Percentiles rank a stretch among this genome's conserved stretches.
Evolutionary conservation across 2,888 invertebrate genomes (phyloP).

Genomic region (Acholoe squamosa): DNA sequence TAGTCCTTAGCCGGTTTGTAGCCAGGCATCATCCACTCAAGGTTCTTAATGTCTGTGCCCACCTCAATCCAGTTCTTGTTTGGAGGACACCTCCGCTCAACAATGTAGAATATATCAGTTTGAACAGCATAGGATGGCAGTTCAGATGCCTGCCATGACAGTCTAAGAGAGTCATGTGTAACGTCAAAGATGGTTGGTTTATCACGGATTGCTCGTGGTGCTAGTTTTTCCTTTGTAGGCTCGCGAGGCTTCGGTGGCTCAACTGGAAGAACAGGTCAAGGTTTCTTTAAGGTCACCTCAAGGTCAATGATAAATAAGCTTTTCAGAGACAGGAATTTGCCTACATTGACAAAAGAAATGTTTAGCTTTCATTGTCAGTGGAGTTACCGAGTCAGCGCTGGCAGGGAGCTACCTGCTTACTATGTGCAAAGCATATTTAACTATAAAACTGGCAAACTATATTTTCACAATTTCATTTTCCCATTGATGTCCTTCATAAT

Average conservation of each 20-base stretch:
- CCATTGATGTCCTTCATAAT: too few species aligned
- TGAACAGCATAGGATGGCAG: conserved; percentile 90
- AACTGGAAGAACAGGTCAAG: conserved; percentile 10
- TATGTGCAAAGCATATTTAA: too few species aligned
- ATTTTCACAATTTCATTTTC: too few species aligned
- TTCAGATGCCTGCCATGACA: conserved; percentile 97
- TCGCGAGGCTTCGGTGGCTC: conserved; percentile 52
- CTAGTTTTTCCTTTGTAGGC: conserved; percentile 66
- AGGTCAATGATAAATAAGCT: not conserved
- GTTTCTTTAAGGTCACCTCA: not conserved
- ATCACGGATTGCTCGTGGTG: conserved; percentile 69
- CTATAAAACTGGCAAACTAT: too few species aligned
- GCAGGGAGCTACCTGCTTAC: too few species aligned
- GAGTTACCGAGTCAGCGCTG: too few species aligned
- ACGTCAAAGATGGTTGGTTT: conserved; percentile 69
- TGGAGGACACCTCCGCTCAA: conserved; percentile 89
- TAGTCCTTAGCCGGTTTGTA: conserved; percentile 96
- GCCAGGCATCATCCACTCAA: conserved; percentile 75
- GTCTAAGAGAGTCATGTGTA: conserved; percentile 91
- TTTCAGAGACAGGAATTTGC: not conserved
- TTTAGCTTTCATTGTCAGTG: too few species aligned
- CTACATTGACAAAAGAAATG: too few species aligned
- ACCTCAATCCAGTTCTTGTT: conserved; percentile 79
- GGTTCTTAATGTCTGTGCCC: conserved; percentile 74
- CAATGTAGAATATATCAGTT: conserved; percentile 95